Conservation (phyloP, 2,113 vertebrate genomes). For the Monarcha castaneiventris region DNA sequence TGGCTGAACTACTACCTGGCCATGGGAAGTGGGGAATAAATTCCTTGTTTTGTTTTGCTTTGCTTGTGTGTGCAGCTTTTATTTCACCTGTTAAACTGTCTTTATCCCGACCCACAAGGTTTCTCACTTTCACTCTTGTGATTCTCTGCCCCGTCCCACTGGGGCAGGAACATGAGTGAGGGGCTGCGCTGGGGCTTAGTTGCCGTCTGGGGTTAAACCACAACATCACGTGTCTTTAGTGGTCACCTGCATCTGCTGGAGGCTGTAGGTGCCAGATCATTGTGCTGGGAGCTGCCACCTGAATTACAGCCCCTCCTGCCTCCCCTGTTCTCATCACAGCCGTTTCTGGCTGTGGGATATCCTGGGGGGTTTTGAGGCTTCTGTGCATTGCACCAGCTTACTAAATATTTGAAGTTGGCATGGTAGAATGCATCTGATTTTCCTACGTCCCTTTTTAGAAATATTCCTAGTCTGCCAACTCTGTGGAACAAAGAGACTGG, state of each 20-base stretch:
- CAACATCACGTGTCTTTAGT: background rate
- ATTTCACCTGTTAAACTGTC: background rate
- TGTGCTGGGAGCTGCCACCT: background rate
- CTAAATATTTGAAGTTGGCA: background rate
- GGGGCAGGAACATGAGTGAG: background rate
- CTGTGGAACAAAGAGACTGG: background rate
- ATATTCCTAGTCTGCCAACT: background rate
- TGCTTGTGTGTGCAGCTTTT: background rate
- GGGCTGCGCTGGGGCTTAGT: background rate
- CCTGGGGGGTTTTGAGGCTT: background rate
- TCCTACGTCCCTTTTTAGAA: background rate
- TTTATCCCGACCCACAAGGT: accelerated
- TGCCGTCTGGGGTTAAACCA: background rate
- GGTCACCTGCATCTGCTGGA: background rate
- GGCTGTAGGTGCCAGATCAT: background rate
- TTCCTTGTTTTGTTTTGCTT: background rate
- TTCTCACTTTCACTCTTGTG: background rate
- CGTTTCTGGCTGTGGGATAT: background rate
- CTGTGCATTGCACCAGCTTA: background rate
- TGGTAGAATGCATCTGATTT: background rate
- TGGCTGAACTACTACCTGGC: background rate
- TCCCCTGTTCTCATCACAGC: background rate
- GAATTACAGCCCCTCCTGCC: background rate
- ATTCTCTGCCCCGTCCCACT: background rate
- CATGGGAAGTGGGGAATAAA: background rate